Conservation (phyloP, 2,888 invertebrate species). For the Nymphalis urticae region DNA sequence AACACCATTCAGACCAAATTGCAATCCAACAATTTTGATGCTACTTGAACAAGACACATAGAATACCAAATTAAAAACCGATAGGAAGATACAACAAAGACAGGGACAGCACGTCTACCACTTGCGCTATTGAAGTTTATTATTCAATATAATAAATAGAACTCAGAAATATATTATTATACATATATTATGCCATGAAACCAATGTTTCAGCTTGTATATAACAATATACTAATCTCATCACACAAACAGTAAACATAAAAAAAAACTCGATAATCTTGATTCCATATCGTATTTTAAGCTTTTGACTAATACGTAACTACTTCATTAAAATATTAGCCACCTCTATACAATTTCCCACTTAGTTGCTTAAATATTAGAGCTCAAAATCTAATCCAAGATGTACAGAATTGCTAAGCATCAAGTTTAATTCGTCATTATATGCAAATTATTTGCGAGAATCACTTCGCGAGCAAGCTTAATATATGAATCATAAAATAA, state of each 20-base stretch:
- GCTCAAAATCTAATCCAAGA: conserved; percentile 15
- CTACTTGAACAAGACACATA: no score
- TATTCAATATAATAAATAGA: no score
- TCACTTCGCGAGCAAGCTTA: conserved; percentile 19
- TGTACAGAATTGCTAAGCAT: conserved; percentile 41
- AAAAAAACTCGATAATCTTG: conserved; percentile 10
- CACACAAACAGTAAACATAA: not conserved
- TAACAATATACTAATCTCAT: not conserved
- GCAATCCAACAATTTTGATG: no score
- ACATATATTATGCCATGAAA: no score
- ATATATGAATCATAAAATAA: conserved; percentile 17
- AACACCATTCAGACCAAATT: no score
- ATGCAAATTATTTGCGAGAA: conserved; percentile 57
- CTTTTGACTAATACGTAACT: conserved; percentile 1
- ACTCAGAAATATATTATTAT: no score
- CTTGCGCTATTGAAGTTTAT: no score
- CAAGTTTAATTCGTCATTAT: conserved; percentile 52
- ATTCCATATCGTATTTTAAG: conserved; percentile 10
- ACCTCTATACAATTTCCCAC: not conserved
- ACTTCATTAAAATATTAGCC: not conserved
- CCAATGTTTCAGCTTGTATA: no score
- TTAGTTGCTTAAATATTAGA: conserved; percentile 5
- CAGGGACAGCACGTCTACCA: no score
- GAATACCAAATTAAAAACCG: no score
- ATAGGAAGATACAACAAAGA: no score